phyloP scores from a whole-genome alignment of 2,113 vertebrate genomes.

The Plotosus lineatus region DNA sequence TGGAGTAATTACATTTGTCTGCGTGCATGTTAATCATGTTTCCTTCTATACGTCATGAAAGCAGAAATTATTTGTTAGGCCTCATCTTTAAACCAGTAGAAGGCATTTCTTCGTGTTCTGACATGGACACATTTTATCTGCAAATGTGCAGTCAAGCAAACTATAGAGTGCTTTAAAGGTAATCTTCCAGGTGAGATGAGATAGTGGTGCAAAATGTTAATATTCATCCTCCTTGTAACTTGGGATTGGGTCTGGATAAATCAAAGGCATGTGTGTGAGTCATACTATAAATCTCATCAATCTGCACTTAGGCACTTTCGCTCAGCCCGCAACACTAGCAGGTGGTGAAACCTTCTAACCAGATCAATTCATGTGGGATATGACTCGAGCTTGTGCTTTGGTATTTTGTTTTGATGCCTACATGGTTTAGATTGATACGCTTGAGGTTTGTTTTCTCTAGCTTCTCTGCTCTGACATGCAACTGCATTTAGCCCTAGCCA shows the following conservation, averaged over 20 bases:
- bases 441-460: slow-evolving; percentile 47
- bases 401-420: slow-evolving; percentile 31
- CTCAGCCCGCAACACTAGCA: background rate
- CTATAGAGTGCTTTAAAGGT: background rate
- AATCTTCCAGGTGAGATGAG: slow-evolving; percentile 33
- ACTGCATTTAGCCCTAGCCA: slow-evolving; percentile 63
- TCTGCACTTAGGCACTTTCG: background rate
- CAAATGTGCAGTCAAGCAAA: background rate
- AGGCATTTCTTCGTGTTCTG: background rate
- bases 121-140: background rate
- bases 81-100: background rate
- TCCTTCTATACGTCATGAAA: background rate
- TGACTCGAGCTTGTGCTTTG: background rate
- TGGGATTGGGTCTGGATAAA: slow-evolving; percentile 53
- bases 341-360: slow-evolving; percentile 11
- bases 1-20: background rate
- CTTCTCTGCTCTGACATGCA: slow-evolving; percentile 64
- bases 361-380: background rate
- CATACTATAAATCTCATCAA: background rate
- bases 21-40: background rate
- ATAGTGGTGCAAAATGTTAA: slow-evolving; percentile 55
- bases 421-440: slow-evolving; percentile 54
- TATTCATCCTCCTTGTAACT: slow-evolving; percentile 65
- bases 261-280: slow-evolving; percentile 28
- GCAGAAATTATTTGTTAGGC: background rate